Conservation (phyloP, 92 coral and sea anemone species). For the Siderastrea siderea region DNA sequence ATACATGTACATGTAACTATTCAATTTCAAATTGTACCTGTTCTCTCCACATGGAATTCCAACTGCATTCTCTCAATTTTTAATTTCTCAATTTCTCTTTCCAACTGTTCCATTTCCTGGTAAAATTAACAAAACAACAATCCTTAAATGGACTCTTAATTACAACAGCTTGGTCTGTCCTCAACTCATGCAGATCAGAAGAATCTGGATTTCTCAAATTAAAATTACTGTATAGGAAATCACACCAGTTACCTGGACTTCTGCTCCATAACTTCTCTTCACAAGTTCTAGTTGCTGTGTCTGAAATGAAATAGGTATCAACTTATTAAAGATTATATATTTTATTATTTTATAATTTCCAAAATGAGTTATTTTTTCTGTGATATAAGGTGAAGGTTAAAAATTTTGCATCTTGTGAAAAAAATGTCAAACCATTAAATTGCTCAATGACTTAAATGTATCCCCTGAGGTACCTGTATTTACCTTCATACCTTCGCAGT, state of each 20-base stretch:
- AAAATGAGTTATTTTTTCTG: not conserved
- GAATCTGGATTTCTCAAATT: not conserved
- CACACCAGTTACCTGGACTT: conserved; percentile 58
- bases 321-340: not conserved
- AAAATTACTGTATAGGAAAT: not conserved
- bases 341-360: too few relatives aligned
- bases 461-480: too few relatives aligned
- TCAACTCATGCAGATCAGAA: not conserved
- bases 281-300: conserved; percentile 94
- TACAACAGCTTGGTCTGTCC: not conserved
- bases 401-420: too few relatives aligned
- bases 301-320: conserved; percentile 41
- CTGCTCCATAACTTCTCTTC: conserved; percentile 84
- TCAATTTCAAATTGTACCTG: conserved; percentile 66
- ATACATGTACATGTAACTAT: not conserved
- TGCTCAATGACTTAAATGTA: too few relatives aligned
- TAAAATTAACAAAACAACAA: not conserved
- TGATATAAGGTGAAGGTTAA: too few relatives aligned
- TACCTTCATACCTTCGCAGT: too few relatives aligned
- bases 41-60: conserved; percentile 95
- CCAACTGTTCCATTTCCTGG: conserved; percentile 82
- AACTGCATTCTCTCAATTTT: conserved; percentile 87
- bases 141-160: not conserved
- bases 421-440: too few relatives aligned
- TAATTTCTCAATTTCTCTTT: conserved; percentile 81